Conservation (phyloP, 2,888 invertebrate species). For the Pelosia muscerda region DNA sequence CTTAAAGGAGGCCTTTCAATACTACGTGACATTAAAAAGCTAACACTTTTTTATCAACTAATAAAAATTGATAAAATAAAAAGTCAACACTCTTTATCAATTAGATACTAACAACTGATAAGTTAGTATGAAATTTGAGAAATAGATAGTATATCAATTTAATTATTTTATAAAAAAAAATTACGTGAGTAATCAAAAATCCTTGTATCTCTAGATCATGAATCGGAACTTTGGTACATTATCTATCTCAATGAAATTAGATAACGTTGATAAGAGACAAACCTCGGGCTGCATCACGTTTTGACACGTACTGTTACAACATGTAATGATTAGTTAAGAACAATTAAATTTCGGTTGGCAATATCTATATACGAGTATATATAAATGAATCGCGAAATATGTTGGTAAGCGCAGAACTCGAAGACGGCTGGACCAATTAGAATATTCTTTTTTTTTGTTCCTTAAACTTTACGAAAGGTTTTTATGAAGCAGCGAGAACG, state of each 20-base stretch:
- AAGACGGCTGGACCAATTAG: no score
- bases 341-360: no score
- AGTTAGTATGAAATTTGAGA: neutral
- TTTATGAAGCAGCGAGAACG: no score
- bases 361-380: no score
- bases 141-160: neutral
- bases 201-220: neutral
- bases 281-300: neutral
- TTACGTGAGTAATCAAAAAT: slow-evolving; percentile 10
- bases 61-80: neutral
- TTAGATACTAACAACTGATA: neutral
- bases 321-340: neutral
- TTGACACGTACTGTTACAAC: slow-evolving; percentile 1
- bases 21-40: slow-evolving; percentile 6
- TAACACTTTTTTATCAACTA: neutral
- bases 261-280: neutral
- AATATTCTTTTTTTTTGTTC: no score
- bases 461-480: no score
- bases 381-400: no score
- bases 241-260: slow-evolving; percentile 6
- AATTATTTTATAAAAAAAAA: neutral
- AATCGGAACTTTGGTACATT: neutral
- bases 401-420: no score
- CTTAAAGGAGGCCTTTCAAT: neutral
- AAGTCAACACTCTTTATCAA: neutral